Base-by-base conservation (phyloP, 30 jellyfish, hydroid and myxozoan genomes). In the Nemopilema nomurai region DNA sequence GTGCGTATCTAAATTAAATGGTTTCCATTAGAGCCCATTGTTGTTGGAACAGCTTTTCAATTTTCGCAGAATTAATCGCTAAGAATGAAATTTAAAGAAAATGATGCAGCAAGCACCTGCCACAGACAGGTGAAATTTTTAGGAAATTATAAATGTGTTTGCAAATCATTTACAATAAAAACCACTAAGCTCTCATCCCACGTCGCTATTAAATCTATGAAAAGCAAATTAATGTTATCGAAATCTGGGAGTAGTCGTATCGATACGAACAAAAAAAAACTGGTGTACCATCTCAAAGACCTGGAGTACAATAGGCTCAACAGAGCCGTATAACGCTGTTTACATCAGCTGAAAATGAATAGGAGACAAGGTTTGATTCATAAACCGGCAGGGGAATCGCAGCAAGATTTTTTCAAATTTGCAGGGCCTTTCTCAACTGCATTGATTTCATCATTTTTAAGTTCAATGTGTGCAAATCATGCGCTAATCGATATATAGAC, bases 151-250 rank as follows among this genome's bases (percentile, higher is more conserved):
- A 77, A 82, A 67, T 49, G 30, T 69, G 90, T 82, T 82, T 82
- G 71, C 84, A 82, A 82, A 69, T 82, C 90, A 82, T 82, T 82
- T 82, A 73, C 90, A 82, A 82, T 82, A 41, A 69, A 82, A 82
- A 65, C 33, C n/a, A 82, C 50, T 21, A 69, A 41, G 29, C 33
- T 27, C 51, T 82, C 71, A 51, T 22, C 28, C 77, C 22, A 24
- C 19, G 28, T 69, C 77, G 84, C 22, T 25, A 28, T 69, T 69
- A 69, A 51, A 50, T 68, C 90, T 69, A 82, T 82, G 50, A 82
- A 82, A 71, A 82, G 41, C 90, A 74, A 68, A 82, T 82, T 82
- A 74, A 82, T 82, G 57, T 69, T 69, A 51, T 69, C 90, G 30
- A n/a, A 82, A 70, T 26, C 69, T 28, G 83, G 19, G 16, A 66